Evolutionary conservation across 2,888 invertebrate genomes (phyloP), one percentile per base, ranked within the genome.

Genomic region (Apeira syringaria): DNA sequence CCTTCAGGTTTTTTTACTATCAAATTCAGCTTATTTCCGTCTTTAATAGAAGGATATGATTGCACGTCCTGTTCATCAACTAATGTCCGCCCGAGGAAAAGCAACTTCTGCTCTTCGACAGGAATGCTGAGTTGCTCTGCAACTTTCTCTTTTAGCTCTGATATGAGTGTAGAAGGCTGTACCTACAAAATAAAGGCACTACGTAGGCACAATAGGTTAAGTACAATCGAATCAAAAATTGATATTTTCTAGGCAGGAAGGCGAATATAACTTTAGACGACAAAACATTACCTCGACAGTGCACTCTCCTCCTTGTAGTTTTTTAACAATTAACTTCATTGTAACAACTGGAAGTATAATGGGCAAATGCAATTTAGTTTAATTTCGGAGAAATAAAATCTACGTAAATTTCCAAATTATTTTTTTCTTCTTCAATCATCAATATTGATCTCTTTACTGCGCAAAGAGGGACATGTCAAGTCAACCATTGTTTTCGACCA

Each of bases 281-380:
- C 4, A 15, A 15, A 15, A 15, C 4, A 5, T 15, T 75, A 94
- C 94, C 61, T 94, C 93, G 46, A 94, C 78, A 37, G 85, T 83
- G 68, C 93, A 93, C 79, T 94, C 94, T 40, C 92, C 92, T 24
- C 95, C 95, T 76, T 94, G 93, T 25, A 95, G 79, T 62, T 94
- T 92, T 86, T 95, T 95, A 36, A 95, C 91, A 60, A 87, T 92
- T 51, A 95, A 82, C 86, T 94, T 93, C 95, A 95, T 95, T 66
- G 18, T 61, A 15, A n/a, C n/a, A n/a, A n/a, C n/a, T n/a, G n/a
- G n/a, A n/a, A n/a, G n/a, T n/a, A n/a, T n/a, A n/a, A n/a, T n/a
- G n/a, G n/a, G n/a, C n/a, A n/a, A n/a, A n/a, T n/a, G n/a, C n/a
- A n/a, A n/a, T n/a, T n/a, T n/a, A n/a, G n/a, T n/a, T n/a, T n/a